phyloP scores from a whole-genome alignment of 2,888 invertebrate species.

The Drosophila anomalipes region DNA sequence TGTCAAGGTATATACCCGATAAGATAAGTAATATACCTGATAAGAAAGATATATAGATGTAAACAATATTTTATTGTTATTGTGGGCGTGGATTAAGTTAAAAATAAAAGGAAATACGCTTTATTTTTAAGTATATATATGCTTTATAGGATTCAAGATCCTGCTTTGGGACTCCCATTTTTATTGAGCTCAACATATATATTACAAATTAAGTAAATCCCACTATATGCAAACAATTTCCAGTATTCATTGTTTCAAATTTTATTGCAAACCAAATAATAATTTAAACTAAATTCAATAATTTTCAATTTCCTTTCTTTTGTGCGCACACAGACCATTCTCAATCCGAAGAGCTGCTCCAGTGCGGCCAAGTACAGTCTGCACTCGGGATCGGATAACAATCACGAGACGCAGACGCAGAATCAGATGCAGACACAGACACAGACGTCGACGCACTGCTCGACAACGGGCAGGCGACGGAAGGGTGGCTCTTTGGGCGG shows the following conservation, averaged over 20 bases:
- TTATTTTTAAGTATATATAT: not conserved
- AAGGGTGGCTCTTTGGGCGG: constrained; percentile 85
- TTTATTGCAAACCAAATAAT: not conserved
- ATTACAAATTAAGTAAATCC: not conserved
- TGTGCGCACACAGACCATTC: constrained; percentile 83
- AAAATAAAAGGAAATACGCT: not conserved
- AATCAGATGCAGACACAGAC: constrained; percentile 87
- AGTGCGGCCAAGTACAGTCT: constrained; percentile 80
- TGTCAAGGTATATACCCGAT: not conserved
- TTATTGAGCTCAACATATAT: not conserved
- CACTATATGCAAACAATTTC: not conserved
- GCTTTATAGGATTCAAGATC: not conserved
- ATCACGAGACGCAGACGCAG: constrained; percentile 93
- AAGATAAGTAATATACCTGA: not conserved
- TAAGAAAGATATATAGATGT: not conserved
- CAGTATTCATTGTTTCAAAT: not conserved
- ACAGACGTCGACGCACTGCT: constrained; percentile 86
- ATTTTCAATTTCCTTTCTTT: not conserved
- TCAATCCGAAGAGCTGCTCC: constrained; percentile 83
- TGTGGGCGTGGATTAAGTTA: not conserved
- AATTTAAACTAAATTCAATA: not conserved
- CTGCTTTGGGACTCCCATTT: not conserved
- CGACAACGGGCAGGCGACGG: constrained; percentile 86
- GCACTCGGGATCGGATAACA: constrained; percentile 82
- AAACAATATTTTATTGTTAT: not conserved